Conservation (phyloP, 2,113 vertebrate species). For the Bucco capensis region DNA sequence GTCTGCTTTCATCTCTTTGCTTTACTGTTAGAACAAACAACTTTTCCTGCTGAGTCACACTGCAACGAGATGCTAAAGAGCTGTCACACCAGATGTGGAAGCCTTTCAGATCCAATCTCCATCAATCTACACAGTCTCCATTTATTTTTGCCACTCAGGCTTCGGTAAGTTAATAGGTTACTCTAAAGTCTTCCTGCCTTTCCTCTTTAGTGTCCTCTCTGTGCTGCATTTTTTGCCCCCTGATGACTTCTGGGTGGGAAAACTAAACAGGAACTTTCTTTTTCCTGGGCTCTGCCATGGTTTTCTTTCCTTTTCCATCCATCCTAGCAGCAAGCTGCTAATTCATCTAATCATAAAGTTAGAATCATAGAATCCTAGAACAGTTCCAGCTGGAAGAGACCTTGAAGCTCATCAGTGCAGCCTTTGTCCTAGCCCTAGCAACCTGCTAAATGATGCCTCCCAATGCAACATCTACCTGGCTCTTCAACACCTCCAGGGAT, state of each 20-base stretch:
- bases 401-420: no score
- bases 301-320: background rate
- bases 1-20: background rate
- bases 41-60: conserved; percentile 37
- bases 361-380: no score
- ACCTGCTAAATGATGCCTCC: no score
- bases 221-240: background rate
- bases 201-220: background rate
- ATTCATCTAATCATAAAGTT: background rate
- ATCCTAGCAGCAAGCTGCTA: background rate
- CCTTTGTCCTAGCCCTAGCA: no score
- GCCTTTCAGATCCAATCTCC: conserved; percentile 50
- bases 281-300: background rate
- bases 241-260: background rate
- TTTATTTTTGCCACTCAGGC: conserved; percentile 39
- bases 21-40: background rate
- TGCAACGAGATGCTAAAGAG: conserved; percentile 39
- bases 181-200: conserved; percentile 15
- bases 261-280: background rate
- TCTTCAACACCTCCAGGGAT: no score
- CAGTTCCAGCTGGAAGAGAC: no score
- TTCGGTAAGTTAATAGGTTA: conserved; percentile 2
- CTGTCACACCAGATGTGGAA: conserved; percentile 44
- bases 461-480: no score
- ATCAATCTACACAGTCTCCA: conserved; percentile 20